Percentiles rank a stretch among this genome's conserved stretches.
Conservation (phyloP, 2,888 invertebrate genomes). For the Sympetrum striolatum region DNA sequence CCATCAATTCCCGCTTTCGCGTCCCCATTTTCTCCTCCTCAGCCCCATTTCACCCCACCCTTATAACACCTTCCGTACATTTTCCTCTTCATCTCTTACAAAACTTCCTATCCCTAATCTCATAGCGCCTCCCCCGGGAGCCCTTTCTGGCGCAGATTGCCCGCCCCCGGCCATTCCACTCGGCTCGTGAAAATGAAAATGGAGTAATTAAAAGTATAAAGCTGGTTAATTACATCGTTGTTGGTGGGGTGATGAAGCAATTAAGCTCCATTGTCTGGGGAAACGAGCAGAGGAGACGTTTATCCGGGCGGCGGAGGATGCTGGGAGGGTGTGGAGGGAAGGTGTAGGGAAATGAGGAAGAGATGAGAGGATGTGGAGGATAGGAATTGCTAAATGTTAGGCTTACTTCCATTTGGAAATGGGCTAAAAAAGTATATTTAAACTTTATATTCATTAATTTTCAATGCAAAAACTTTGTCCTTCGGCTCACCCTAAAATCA, state of each 20-base stretch:
- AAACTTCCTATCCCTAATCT: background rate
- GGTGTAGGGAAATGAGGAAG: background rate
- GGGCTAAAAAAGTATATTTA: too few species aligned
- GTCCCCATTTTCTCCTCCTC: background rate
- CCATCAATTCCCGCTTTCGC: background rate
- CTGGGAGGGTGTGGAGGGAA: background rate
- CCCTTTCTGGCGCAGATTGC: background rate
- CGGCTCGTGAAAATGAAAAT: constrained; percentile 44
- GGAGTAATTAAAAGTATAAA: constrained; percentile 46
- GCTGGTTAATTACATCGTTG: constrained; percentile 46
- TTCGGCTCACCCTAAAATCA: too few species aligned
- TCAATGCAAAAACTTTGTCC: too few species aligned
- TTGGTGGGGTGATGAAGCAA: constrained; percentile 45
- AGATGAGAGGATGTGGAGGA: background rate
- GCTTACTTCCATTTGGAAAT: too few species aligned
- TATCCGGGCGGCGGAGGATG: constrained; percentile 11
- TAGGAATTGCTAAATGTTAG: too few species aligned
- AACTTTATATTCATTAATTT: too few species aligned
- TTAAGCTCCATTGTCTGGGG: constrained; percentile 45
- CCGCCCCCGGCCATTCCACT: background rate
- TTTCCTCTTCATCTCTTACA: background rate
- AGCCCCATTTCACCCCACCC: background rate
- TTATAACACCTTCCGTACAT: background rate
- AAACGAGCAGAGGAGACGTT: constrained; percentile 12
- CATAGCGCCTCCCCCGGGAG: background rate